Evolutionary conservation across 1,140 invertebrate genomes (phyloP), one percentile per base, ranked within the genome.

Genomic region (Drosophila ironensis): DNA sequence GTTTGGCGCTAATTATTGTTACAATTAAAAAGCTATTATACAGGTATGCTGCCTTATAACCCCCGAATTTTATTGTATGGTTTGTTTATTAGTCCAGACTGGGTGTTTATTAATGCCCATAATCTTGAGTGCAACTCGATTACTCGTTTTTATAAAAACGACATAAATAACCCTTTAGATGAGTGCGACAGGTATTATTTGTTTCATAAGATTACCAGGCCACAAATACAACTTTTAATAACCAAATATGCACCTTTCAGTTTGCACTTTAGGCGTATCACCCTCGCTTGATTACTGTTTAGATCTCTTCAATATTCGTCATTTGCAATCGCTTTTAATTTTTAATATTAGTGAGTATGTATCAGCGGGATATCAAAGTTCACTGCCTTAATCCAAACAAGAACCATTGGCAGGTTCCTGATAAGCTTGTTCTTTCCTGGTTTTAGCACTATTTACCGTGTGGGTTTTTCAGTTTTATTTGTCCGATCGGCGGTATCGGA

Each of bases 361-460:
- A 42, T 60, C 44, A 60, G 14, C 27, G 4, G 9, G 60, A 61
- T 81, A 72, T 35, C 76, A 82, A 81, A 78, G 77, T 82, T 84
- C 72, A 70, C 1, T 64, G 56, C 48, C 12, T 42, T 66, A 59
- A 70, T 69, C 51, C 47, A 69, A 54, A 60, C 35, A 33, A 33
- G 30, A 74, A 14, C 53, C 35, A 28, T 52, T 48, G 9, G 12
- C 28, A 40, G 41, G 17, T 64, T 19, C 19, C 28, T 74, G 74
- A 82, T 82, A 86, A 84, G 77, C 40, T 25, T 33, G 35, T 16
- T 8, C 20, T 20, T 22, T 28, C 6, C 4, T 24, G 19, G 19
- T 38, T 33, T 9, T 7, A 48, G 38, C 16, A 37, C 28, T n/a
- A 5, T 9, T 25, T 11, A 9, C 24, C 19, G 19, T n/a, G 41